These are phyloP conservation scores for Scalopus aquaticus DNA, from an alignment of 2,113 vertebrate species.

Conservation along the genomic window DNA sequence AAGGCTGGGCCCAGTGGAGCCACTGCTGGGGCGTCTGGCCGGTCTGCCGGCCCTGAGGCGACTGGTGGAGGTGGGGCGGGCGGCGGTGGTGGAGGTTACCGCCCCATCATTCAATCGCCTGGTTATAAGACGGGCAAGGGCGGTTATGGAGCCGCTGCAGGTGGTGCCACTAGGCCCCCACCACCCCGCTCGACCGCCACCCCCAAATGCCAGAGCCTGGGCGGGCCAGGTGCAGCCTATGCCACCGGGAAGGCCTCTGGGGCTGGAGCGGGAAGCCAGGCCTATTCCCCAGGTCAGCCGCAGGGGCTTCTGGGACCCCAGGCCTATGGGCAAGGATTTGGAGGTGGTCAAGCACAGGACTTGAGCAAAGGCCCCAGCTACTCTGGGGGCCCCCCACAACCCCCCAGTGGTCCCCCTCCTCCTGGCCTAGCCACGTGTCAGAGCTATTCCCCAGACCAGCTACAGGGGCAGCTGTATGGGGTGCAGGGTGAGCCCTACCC, in stretches of 20 bases:
- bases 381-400: constrained; percentile 83
- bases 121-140: constrained; percentile 82
- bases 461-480: constrained; percentile 86
- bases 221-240: constrained; percentile 81
- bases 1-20: constrained; percentile 77
- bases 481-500: constrained; percentile 89
- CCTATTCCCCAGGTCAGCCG: constrained; percentile 84
- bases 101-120: constrained; percentile 94
- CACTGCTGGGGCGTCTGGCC: constrained; percentile 82
- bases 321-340: constrained; percentile 87
- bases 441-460: constrained; percentile 85
- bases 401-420: constrained; percentile 76
- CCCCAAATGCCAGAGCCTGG: constrained; percentile 87
- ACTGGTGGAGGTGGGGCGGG: constrained; percentile 85
- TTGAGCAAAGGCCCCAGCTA: constrained; percentile 79
- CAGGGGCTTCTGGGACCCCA: constrained; percentile 90
- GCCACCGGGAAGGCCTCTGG: constrained; percentile 90
- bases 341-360: constrained; percentile 81
- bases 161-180: constrained; percentile 77
- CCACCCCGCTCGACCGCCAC: constrained; percentile 87
- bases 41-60: constrained; percentile 84
- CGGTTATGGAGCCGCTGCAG: constrained; percentile 73
- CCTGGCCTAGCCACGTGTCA: constrained; percentile 81
- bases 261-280: constrained; percentile 89
- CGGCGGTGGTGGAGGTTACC: constrained; percentile 82